Percentiles rank a stretch among this genome's conserved stretches.
Conservation (phyloP, 2,888 invertebrate species). For the Mylabris sibirica region DNA sequence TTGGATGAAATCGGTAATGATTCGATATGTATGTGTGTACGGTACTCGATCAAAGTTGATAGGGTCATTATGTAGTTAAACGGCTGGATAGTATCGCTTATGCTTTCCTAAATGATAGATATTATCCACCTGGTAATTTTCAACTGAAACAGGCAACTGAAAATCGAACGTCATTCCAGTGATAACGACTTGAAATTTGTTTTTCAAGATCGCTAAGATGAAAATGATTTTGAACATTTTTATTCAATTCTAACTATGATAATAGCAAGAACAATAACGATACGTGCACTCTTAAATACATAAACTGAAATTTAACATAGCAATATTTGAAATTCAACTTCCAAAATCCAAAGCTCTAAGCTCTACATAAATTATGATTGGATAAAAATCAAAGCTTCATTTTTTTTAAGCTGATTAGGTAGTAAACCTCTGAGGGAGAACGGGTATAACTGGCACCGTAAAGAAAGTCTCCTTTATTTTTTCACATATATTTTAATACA, state of each 20-base stretch:
- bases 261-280: background rate
- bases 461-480: background rate
- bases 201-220: background rate
- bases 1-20: background rate
- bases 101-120: conserved; percentile 41
- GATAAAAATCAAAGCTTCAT: no score
- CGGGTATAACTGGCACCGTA: background rate
- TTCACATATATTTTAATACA: background rate
- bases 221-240: background rate
- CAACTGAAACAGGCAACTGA: conserved; percentile 22
- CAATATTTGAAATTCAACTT: no score
- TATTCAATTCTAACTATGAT: background rate
- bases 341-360: no score
- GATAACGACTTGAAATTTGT: background rate
- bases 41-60: conserved; percentile 53
- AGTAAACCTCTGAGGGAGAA: no score
- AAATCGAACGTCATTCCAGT: background rate
- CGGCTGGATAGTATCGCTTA: conserved; percentile 37
- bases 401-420: no score
- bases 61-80: conserved; percentile 52
- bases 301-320: no score
- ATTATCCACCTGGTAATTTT: conserved; percentile 32
- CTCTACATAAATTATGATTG: no score
- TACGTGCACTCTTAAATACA: background rate
- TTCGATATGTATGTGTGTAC: conserved; percentile 32